Evolutionary conservation across 2,888 invertebrate species (phyloP).

Genomic region (Meandrusa payeni): DNA sequence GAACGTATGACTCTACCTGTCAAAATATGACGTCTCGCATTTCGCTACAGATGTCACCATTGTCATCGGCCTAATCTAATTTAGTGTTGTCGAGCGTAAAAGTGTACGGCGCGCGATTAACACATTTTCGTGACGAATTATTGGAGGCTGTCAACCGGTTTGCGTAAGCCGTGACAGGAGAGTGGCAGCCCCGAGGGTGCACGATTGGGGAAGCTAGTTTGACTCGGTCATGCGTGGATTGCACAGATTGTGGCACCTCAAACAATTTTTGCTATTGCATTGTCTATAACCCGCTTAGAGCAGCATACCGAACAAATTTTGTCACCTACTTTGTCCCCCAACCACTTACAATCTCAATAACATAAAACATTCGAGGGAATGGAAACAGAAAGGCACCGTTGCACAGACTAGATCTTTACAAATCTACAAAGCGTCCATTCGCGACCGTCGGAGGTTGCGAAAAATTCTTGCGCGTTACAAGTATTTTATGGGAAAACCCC

Average conservation of each 20-base stretch:
- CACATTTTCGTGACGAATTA: constrained; percentile 78
- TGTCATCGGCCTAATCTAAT: constrained; percentile 77
- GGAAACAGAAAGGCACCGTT: no score
- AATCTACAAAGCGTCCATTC: no score
- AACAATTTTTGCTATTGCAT: constrained; percentile 13
- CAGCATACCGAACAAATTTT: no score
- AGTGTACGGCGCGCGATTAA: constrained; percentile 70
- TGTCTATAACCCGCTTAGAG: constrained; percentile 17
- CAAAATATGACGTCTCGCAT: constrained; percentile 77
- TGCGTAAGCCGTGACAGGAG: constrained; percentile 80
- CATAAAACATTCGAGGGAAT: no score
- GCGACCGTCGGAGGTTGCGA: no score
- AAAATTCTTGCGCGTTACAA: no score
- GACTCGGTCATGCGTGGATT: constrained; percentile 33
- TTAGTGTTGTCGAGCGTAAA: constrained; percentile 71
- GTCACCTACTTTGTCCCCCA: no score
- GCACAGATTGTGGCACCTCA: constrained; percentile 43
- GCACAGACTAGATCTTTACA: no score
- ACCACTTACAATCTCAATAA: no score
- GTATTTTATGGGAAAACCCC: no score
- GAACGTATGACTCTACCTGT: constrained; percentile 70
- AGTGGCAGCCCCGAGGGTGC: constrained; percentile 70
- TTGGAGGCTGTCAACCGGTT: constrained; percentile 74
- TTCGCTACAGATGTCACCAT: constrained; percentile 74
- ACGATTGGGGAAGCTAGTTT: constrained; percentile 40